phyloP scores from a whole-genome alignment of 2,888 invertebrate species.

The Epinotia ramella region DNA sequence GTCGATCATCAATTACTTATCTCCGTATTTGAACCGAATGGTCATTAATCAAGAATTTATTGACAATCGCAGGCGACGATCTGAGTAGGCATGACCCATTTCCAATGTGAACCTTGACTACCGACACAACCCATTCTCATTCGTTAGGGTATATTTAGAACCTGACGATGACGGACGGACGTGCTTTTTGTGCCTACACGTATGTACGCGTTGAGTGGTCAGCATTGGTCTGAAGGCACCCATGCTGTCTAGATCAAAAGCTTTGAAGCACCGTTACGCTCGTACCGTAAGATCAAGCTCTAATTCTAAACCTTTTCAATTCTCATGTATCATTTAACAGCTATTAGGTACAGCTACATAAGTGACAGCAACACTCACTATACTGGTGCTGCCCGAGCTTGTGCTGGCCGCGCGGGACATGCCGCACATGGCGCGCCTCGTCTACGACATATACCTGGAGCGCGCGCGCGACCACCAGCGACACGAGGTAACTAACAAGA shows the following conservation, averaged over 20 bases:
- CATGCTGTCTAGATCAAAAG: neutral
- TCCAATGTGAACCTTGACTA: constrained; percentile 17
- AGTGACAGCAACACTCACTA: no score
- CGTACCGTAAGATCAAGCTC: no score
- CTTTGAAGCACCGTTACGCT: no score
- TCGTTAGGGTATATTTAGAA: no score
- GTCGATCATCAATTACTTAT: constrained; percentile 30
- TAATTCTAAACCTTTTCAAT: no score
- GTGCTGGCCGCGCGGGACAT: constrained; percentile 89
- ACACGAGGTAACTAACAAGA: constrained; percentile 80
- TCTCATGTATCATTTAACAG: no score
- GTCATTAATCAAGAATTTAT: constrained; percentile 37
- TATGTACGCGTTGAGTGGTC: neutral
- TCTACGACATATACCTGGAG: constrained; percentile 95
- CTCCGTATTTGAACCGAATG: constrained; percentile 15
- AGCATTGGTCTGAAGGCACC: neutral
- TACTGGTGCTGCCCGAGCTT: constrained; percentile 85
- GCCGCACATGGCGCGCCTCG: constrained; percentile 97
- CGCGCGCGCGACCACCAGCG: constrained; percentile 82
- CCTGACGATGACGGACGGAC: no score
- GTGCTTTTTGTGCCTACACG: no score
- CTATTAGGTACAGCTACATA: no score
- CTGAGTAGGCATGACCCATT: constrained; percentile 18
- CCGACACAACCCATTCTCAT: neutral
- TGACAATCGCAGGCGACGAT: constrained; percentile 17